phyloP scores from a whole-genome alignment of 2,113 vertebrate genomes.

The Leptodactylus fuscus region DNA sequence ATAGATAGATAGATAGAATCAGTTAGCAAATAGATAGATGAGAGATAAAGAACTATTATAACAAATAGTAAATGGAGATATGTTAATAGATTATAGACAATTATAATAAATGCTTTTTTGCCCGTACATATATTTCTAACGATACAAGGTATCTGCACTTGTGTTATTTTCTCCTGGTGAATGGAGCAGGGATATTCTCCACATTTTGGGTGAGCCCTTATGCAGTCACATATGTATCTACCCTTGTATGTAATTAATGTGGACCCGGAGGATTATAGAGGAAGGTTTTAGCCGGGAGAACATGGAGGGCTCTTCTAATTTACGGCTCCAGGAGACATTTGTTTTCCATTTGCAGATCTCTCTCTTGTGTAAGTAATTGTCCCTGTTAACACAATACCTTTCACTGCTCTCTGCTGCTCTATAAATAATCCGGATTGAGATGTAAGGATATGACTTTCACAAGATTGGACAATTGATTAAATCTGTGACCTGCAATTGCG shows the following conservation, averaged over 20 bases:
- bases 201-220: not conserved
- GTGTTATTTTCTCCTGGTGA: not conserved
- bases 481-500: conserved; percentile 94
- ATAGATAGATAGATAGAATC: too few species aligned
- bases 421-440: conserved; percentile 98
- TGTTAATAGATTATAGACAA: too few species aligned
- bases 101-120: too few species aligned
- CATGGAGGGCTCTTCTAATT: conserved; percentile 67
- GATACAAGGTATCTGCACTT: too few species aligned
- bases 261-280: conserved; percentile 44
- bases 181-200: not conserved
- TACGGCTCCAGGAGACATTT: conserved; percentile 73
- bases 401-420: conserved; percentile 72
- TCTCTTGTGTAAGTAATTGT: conserved; percentile 80
- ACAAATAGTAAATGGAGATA: too few species aligned
- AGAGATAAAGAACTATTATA: too few species aligned
- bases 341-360: conserved; percentile 74
- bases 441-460: conserved; percentile 93
- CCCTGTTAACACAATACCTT: conserved; percentile 77
- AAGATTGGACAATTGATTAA: conserved; percentile 97
- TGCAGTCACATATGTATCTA: not conserved
- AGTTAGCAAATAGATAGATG: too few species aligned
- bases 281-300: conserved; percentile 37
- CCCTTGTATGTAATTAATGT: not conserved
- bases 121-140: too few species aligned